Conservation (phyloP, 92 coral and sea anemone species). For the Siderastrea radians region DNA sequence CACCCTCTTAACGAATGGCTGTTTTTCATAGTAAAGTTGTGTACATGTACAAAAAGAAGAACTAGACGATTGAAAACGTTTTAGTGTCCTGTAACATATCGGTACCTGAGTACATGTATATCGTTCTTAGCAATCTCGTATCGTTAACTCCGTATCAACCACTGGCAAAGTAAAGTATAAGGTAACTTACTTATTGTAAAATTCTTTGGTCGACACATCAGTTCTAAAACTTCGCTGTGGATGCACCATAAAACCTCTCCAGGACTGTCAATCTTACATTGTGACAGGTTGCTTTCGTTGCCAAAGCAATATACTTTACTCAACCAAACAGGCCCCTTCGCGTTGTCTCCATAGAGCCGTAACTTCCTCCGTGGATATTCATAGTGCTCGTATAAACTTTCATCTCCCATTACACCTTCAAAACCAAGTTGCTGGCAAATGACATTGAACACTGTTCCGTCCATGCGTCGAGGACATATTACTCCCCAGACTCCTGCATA, state of each 20-base stretch:
- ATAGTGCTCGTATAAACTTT: background rate
- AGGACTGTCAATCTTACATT: conserved; percentile 32
- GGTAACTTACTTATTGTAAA: conserved; percentile 30
- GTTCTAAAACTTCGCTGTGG: conserved; percentile 16
- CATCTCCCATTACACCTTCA: conserved; percentile 32
- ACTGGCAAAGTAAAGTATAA: too few species aligned
- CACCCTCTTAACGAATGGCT: too few species aligned
- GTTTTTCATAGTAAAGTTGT: too few species aligned
- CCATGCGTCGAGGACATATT: conserved; percentile 37
- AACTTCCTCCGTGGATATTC: background rate
- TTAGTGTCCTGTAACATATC: too few species aligned
- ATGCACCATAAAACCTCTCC: conserved; percentile 15
- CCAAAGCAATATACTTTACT: conserved; percentile 34
- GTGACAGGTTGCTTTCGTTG: conserved; percentile 30
- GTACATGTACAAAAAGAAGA: too few species aligned
- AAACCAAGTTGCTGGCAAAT: conserved; percentile 46
- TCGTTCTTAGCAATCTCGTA: too few species aligned
- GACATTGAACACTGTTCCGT: conserved; percentile 27
- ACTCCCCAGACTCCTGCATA: conserved; percentile 55
- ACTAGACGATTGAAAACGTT: too few species aligned
- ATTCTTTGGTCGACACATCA: conserved; percentile 46
- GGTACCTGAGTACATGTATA: too few species aligned
- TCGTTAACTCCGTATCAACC: too few species aligned
- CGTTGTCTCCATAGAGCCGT: conserved; percentile 17
- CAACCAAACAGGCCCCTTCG: conserved; percentile 36